Percentiles rank a stretch among this genome's conserved stretches.
These are phyloP conservation scores for Congeria kusceri DNA, from an alignment of 2,888 invertebrate species.

Conservation along the genomic window DNA sequence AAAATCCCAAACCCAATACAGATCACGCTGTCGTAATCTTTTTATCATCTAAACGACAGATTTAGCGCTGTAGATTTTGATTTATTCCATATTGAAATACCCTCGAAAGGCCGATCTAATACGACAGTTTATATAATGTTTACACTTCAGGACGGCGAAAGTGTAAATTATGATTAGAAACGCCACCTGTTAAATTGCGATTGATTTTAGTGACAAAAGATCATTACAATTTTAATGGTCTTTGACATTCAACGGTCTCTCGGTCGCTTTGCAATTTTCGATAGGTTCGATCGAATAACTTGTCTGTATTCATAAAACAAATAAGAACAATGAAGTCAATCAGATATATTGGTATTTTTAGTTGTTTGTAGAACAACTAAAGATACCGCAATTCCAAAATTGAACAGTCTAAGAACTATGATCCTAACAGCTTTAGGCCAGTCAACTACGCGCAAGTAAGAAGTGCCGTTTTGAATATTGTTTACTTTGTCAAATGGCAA, in stretches of 20 bases:
- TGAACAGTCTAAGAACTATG: no score
- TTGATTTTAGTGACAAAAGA: constrained; percentile 37
- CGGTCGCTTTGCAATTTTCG: no score
- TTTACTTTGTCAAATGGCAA: no score
- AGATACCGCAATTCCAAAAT: no score
- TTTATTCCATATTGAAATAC: constrained; percentile 60
- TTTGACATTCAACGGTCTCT: background rate
- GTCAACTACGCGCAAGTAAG: no score
- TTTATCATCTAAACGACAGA: constrained; percentile 31
- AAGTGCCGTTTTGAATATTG: no score
- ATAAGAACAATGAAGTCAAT: no score
- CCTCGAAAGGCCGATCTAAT: constrained; percentile 50
- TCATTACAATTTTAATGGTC: constrained; percentile 7
- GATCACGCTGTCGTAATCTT: constrained; percentile 7
- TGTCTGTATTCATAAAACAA: no score
- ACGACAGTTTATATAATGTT: constrained; percentile 60
- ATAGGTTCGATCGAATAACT: no score
- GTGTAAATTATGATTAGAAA: constrained; percentile 63
- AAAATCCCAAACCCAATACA: background rate
- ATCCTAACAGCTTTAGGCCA: no score
- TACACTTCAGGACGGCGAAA: constrained; percentile 44
- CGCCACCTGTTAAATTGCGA: constrained; percentile 62
- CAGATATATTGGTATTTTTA: no score
- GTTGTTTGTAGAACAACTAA: no score
- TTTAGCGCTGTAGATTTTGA: constrained; percentile 49